Percentiles rank a stretch among this genome's conserved stretches.
Evolutionary conservation across 2,113 vertebrate species (phyloP).

Genomic region (Myocastor coypus): DNA sequence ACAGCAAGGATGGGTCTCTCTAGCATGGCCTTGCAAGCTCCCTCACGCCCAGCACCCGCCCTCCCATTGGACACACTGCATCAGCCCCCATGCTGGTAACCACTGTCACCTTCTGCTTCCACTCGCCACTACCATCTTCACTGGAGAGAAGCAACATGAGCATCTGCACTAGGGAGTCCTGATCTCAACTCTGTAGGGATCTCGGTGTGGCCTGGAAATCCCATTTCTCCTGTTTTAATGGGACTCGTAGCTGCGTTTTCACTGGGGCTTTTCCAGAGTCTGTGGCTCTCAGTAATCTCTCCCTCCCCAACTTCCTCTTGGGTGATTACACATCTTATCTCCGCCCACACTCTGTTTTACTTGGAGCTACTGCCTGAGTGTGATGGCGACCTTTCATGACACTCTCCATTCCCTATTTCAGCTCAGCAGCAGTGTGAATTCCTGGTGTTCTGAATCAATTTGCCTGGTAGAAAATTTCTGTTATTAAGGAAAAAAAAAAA

Average conservation of each 20-base stretch:
- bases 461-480: background rate
- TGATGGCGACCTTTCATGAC: background rate
- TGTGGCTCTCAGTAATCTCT: background rate
- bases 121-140: background rate
- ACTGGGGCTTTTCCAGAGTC: background rate
- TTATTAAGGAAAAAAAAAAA: background rate
- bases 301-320: background rate
- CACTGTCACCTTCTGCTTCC: background rate
- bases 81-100: background rate
- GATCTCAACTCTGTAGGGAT: rapidly evolving
- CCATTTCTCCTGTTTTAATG: background rate
- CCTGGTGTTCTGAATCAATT: background rate
- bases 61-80: background rate
- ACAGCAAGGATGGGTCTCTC: background rate
- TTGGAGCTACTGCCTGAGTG: background rate
- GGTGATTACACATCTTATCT: background rate
- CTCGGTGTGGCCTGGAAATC: background rate
- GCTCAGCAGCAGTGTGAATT: background rate
- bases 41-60: background rate
- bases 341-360: background rate
- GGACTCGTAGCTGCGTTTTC: background rate
- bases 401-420: background rate
- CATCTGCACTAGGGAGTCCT: rapidly evolving
- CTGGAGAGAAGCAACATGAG: background rate
- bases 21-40: background rate